phyloP scores from a whole-genome alignment of 2,797 vertebrate species.

The Graptemys geographica region DNA sequence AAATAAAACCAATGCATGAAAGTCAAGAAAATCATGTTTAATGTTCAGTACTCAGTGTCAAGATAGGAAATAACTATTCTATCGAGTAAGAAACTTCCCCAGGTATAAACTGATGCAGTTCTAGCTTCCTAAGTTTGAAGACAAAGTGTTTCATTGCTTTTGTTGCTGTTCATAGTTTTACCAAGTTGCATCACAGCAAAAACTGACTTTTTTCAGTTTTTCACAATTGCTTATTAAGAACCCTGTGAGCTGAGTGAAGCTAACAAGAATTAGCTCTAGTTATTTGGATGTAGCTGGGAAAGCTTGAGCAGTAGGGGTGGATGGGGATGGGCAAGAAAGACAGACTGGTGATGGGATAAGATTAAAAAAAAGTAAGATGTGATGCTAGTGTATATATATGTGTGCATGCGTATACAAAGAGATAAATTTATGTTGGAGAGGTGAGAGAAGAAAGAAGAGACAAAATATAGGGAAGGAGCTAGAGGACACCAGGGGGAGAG shows the following conservation, averaged over 20 bases:
- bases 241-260: background rate
- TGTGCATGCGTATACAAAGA: no score
- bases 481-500: no score
- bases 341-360: no score
- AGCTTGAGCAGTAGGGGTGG: background rate
- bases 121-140: background rate
- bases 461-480: no score
- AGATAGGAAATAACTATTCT: background rate
- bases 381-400: no score
- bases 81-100: background rate
- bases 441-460: no score
- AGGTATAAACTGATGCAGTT: background rate
- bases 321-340: no score
- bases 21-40: background rate
- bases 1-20: background rate
- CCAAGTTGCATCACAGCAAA: background rate
- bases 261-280: background rate
- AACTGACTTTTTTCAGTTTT: background rate
- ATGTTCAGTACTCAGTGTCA: background rate
- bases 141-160: background rate
- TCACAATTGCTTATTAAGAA: background rate
- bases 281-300: background rate
- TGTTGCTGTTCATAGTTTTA: background rate
- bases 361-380: no score
- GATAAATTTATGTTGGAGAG: no score